Evolutionary conservation across 2,113 vertebrate genomes (phyloP).

Genomic region (Clarias macrocephalus): DNA sequence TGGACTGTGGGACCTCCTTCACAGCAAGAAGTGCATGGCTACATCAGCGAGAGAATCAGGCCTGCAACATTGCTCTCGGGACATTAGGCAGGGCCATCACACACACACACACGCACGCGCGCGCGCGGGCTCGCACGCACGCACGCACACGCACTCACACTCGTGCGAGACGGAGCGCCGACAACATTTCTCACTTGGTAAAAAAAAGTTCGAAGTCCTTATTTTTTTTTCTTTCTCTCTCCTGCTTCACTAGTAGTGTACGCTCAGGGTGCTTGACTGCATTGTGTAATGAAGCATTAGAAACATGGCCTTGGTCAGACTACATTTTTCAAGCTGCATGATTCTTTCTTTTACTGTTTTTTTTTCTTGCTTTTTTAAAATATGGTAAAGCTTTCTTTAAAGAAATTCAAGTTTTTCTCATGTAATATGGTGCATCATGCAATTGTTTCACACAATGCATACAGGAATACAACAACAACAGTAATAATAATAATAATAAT

Average conservation of each 20-base stretch:
- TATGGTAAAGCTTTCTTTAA: not conserved
- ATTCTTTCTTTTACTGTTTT: not conserved
- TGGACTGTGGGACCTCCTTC: constrained; percentile 75
- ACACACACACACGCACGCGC: constrained; percentile 54
- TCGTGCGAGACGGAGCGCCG: constrained; percentile 5
- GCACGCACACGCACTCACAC: constrained; percentile 45
- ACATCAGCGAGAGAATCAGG: constrained; percentile 70
- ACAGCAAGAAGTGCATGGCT: constrained; percentile 75
- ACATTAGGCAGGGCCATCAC: constrained; percentile 52
- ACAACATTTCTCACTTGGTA: constrained; percentile 52
- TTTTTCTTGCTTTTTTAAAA: not conserved
- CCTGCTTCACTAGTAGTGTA: not conserved
- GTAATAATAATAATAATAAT: not conserved
- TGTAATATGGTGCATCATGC: not conserved
- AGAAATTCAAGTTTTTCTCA: not conserved
- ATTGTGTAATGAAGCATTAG: constrained; percentile 19
- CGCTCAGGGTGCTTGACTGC: not conserved
- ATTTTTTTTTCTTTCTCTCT: not conserved
- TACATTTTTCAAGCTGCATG: constrained; percentile 7
- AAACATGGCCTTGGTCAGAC: constrained; percentile 9
- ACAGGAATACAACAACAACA: not conserved
- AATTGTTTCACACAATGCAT: not conserved
- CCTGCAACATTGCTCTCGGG: constrained; percentile 72
- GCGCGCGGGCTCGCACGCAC: constrained; percentile 48
- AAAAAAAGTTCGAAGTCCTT: constrained; percentile 61